Conservation (phyloP, 2,113 vertebrate genomes). For the Zingel zingel region DNA sequence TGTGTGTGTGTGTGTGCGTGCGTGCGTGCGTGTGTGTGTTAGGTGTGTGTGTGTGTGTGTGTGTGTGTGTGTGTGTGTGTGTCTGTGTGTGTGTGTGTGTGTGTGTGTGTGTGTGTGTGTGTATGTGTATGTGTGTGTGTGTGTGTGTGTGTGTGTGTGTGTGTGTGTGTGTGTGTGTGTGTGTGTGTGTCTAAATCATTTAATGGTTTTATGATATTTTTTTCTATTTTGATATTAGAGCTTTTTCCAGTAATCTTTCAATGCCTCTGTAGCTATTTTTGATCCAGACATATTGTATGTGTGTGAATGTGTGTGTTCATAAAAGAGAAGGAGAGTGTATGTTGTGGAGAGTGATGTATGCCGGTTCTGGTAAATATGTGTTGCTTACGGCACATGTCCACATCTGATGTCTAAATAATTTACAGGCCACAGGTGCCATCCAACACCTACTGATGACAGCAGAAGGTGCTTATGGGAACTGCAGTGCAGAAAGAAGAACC, state of each 20-base stretch:
- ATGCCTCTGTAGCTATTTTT: background rate
- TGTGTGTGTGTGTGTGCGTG: constrained; percentile 4
- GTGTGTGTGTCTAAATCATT: background rate
- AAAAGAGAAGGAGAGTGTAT: background rate
- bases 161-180: constrained; percentile 13
- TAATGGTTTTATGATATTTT: background rate
- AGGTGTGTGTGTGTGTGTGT: constrained; percentile 17
- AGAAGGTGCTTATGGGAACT: constrained; percentile 57
- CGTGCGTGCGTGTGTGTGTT: background rate
- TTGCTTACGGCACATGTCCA: constrained; percentile 14
- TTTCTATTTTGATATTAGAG: background rate
- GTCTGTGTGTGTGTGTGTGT: background rate
- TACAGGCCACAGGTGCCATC: constrained; percentile 55
- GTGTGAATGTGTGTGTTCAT: background rate
- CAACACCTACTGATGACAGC: constrained; percentile 55
- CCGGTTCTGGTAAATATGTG: background rate
- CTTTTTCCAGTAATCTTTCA: background rate
- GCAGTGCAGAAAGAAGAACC: constrained; percentile 52
- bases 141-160: background rate
- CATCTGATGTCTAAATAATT: constrained; percentile 48
- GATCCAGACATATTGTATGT: background rate
- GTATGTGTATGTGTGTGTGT: background rate
- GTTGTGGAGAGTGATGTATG: background rate
- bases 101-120: background rate
- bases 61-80: background rate